These are phyloP conservation scores for Syngnathus typhle DNA, from an alignment of 2,113 vertebrate species.

Conservation along the genomic window DNA sequence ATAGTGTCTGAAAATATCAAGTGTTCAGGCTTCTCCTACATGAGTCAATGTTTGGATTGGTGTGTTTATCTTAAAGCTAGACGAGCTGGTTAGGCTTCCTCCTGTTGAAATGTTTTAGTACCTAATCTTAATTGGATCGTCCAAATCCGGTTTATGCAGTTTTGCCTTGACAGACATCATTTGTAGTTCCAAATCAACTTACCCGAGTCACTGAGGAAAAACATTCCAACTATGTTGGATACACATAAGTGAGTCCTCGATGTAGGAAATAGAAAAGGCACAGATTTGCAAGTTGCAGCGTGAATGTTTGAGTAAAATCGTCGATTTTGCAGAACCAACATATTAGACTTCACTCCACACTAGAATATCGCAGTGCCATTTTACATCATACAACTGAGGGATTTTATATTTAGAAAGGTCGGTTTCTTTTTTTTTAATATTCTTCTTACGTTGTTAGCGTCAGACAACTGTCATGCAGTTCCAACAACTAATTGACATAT, in stretches of 20 bases:
- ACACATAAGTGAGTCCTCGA: too few species aligned
- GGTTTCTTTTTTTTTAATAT: background rate
- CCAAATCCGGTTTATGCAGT: background rate
- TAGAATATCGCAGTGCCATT: background rate
- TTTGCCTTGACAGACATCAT: background rate
- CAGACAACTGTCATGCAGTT: too few species aligned
- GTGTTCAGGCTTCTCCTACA: background rate
- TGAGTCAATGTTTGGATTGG: background rate
- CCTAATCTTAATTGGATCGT: background rate
- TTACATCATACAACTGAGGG: too few species aligned
- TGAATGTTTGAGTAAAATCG: too few species aligned
- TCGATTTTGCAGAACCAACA: background rate
- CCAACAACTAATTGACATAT: background rate
- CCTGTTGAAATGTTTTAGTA: slow-evolving; percentile 2
- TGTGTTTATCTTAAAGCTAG: slow-evolving; percentile 27
- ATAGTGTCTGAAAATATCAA: background rate
- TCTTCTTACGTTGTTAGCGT: too few species aligned
- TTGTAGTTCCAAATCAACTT: too few species aligned
- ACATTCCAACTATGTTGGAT: too few species aligned
- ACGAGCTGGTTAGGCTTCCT: slow-evolving; percentile 14
- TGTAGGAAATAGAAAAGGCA: background rate
- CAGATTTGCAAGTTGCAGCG: too few species aligned
- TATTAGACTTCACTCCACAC: background rate
- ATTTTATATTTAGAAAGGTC: background rate
- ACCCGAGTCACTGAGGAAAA: too few species aligned